These are phyloP conservation scores for Pipistrellus kuhlii DNA, from an alignment of 2,797 vertebrate genomes.

Conservation along the genomic window DNA sequence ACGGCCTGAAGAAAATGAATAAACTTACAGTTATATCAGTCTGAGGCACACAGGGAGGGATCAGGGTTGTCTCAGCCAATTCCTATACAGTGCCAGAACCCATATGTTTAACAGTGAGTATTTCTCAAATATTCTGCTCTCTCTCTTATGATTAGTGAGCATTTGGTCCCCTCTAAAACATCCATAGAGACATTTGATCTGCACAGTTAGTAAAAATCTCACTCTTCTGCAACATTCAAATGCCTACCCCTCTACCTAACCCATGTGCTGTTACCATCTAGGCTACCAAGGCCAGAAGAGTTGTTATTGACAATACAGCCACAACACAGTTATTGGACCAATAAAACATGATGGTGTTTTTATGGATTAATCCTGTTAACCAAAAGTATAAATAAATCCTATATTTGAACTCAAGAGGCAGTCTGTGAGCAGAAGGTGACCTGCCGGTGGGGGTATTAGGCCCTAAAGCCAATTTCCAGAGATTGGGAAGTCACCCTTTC, in stretches of 20 bases:
- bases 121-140: neutral
- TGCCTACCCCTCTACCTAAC: neutral
- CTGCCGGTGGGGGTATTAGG: too few species aligned
- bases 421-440: too few species aligned
- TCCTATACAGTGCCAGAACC: neutral
- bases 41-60: neutral
- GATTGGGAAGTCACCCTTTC: too few species aligned
- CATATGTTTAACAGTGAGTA: neutral
- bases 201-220: neutral
- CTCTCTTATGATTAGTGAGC: neutral
- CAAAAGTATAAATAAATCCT: neutral
- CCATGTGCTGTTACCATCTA: neutral
- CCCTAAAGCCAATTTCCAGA: too few species aligned
- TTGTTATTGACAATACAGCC: neutral
- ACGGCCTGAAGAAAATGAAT: neutral
- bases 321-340: neutral
- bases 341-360: neutral
- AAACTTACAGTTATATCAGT: neutral
- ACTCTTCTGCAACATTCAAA: neutral
- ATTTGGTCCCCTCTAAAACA: neutral
- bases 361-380: neutral
- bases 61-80: neutral
- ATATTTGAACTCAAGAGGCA: neutral
- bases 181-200: neutral
- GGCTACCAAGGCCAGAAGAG: neutral